Evolutionary conservation across 2,888 invertebrate species (phyloP), one percentile per base, ranked within the genome.

Genomic region (Acronicta leporina): DNA sequence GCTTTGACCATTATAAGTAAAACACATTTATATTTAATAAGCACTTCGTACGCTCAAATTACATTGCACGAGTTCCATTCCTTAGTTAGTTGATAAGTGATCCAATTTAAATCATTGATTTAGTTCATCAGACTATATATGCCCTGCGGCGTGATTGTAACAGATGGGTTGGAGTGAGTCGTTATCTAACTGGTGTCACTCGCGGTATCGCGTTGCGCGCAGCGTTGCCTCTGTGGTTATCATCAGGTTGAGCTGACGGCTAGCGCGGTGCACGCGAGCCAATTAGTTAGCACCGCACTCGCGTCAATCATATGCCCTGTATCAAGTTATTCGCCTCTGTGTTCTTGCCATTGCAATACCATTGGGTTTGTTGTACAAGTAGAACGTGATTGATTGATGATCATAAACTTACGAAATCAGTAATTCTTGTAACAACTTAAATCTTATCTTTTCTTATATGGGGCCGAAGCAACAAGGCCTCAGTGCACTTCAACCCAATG

Each of bases 191-290:
- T 66, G 85, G 86, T 90, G 91, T 89, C 90, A 90, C 81, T 87
- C 84, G 70, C 72, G 69, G 63, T 48, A n/a, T 5, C 33, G 46
- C 46, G 84, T 82, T 77, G 77, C 66, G 72, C 69, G 44, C 50
- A 55, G 46, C 68, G 78, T 68, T 79, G 72, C 71, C 78, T 83
- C 75, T 74, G 79, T 75, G 79, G 85, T 84, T 87, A 87, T 86
- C 87, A 80, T 81, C 80, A 76, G 82, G 79, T 76, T 79, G 72
- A 52, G 54, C 54, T 72, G 76, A 75, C 74, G 68, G 77, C 72
- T 97, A 4, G 20, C 20, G 4, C n/a, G 97, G 97, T 88, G 97
- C 98, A 79, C 95, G 98, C 83, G 95, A 98, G 35, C 82, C 88
- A 82, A 89, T 90, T 89, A 90, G 81, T 85, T 82, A 75, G 73